Evolutionary conservation across 2,113 vertebrate species (phyloP).

Genomic region (Tringa solitaria): DNA sequence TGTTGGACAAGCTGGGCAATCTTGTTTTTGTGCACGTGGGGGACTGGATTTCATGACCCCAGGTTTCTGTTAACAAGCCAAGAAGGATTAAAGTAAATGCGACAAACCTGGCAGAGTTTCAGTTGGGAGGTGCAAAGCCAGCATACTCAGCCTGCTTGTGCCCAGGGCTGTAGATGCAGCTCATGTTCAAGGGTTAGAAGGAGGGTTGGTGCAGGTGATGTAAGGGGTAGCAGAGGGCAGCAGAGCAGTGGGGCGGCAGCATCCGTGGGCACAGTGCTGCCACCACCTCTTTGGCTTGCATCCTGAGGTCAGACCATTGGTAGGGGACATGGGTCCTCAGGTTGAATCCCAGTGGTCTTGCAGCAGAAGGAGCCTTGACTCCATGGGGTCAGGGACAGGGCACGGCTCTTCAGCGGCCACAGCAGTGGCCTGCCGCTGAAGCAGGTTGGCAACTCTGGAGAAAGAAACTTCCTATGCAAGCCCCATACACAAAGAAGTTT

Average conservation of each 20-base stretch:
- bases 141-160: fast-evolving
- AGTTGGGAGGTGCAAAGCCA: background rate
- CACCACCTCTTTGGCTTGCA: background rate
- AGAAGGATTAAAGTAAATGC: background rate
- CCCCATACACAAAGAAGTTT: fast-evolving
- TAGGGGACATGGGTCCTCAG: fast-evolving
- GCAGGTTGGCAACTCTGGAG: background rate
- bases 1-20: background rate
- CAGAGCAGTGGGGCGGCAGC: background rate
- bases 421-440: background rate
- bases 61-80: background rate
- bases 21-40: background rate
- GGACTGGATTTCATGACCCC: background rate
- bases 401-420: background rate
- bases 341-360: background rate
- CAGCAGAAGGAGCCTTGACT: background rate
- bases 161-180: background rate
- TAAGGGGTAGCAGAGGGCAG: background rate
- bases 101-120: background rate
- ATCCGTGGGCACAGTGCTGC: background rate
- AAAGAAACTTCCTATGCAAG: background rate
- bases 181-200: background rate
- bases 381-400: background rate
- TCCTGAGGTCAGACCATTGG: background rate
- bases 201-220: background rate